phyloP scores from a whole-genome alignment of 2,113 vertebrate species.

The Phrynocephalus versicolor region DNA sequence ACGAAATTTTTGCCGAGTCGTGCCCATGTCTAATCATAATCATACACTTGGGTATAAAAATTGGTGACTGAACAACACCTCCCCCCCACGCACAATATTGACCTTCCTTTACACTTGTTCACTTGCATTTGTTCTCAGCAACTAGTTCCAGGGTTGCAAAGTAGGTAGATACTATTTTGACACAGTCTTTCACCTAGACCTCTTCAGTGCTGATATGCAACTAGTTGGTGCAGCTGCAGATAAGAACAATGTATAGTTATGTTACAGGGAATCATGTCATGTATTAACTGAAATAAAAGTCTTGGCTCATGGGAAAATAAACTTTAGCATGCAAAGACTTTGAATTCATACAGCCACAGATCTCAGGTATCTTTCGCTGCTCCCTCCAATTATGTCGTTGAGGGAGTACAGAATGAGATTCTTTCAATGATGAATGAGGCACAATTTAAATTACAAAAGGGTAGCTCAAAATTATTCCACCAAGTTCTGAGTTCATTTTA shows the following conservation, averaged over 20 bases:
- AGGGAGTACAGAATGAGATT: constrained; percentile 26
- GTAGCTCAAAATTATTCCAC: constrained; percentile 17
- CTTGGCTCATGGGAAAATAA: neutral
- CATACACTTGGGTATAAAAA: neutral
- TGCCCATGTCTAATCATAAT: too few species aligned
- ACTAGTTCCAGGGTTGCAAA: neutral
- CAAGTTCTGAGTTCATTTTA: constrained; percentile 27
- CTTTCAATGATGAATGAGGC: neutral
- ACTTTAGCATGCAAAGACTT: neutral
- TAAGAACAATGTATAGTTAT: neutral
- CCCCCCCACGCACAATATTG: neutral
- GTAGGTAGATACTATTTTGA: neutral
- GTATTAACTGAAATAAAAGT: neutral
- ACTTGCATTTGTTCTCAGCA: neutral
- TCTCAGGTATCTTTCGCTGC: constrained; percentile 24
- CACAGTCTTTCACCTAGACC: neutral
- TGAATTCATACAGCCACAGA: constrained; percentile 1
- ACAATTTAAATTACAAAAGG: constrained; percentile 30
- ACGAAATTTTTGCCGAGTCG: too few species aligned
- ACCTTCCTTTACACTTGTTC: neutral
- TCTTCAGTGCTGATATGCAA: neutral
- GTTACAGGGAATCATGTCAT: neutral
- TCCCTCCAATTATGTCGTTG: neutral
- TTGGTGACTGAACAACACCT: neutral
- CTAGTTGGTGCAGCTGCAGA: neutral